A percentile compares a stretch with the other conserved stretches of the same genome.
Conservation (phyloP, 2,888 invertebrate genomes). For the Papilio gigon region DNA sequence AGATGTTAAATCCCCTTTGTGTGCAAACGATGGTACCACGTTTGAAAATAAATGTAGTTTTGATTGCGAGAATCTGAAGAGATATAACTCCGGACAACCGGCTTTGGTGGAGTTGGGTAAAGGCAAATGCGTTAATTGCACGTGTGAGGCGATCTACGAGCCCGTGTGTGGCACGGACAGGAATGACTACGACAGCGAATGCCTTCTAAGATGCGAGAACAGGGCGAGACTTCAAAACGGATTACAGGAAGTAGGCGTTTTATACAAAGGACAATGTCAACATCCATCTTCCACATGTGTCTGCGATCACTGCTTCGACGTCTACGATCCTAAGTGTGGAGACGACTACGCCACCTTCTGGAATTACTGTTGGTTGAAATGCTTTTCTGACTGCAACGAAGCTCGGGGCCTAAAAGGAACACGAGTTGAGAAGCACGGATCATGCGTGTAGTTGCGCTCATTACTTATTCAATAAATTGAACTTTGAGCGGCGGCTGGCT, state of each 20-base stretch:
- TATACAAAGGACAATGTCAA: constrained; percentile 47
- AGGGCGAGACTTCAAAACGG: constrained; percentile 37
- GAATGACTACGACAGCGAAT: constrained; percentile 52
- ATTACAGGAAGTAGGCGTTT: constrained; percentile 40
- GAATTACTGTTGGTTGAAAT: constrained; percentile 53
- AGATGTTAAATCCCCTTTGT: constrained; percentile 42
- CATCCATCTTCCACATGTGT: constrained; percentile 34
- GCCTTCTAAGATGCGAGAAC: constrained; percentile 52
- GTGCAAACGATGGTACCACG: constrained; percentile 49
- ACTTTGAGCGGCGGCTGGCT: too few relatives aligned
- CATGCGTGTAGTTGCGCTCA: constrained; percentile 44
- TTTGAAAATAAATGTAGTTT: constrained; percentile 49
- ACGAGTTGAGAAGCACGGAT: constrained; percentile 36
- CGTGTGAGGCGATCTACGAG: constrained; percentile 46
- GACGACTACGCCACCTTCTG: constrained; percentile 50
- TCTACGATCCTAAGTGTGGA: constrained; percentile 52
- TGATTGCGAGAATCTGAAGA: constrained; percentile 48
- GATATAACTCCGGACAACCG: constrained; percentile 43
- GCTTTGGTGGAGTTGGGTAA: constrained; percentile 44
- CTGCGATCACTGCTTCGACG: constrained; percentile 45
- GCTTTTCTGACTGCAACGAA: constrained; percentile 47
- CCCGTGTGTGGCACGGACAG: constrained; percentile 57
- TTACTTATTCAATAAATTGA: too few relatives aligned
- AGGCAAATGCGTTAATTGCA: constrained; percentile 51
- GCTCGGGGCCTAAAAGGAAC: constrained; percentile 26